A percentile compares a stretch with the other conserved stretches of the same genome.
Evolutionary conservation across 2,888 invertebrate genomes (phyloP).

Genomic region (Mayetiola destructor): DNA sequence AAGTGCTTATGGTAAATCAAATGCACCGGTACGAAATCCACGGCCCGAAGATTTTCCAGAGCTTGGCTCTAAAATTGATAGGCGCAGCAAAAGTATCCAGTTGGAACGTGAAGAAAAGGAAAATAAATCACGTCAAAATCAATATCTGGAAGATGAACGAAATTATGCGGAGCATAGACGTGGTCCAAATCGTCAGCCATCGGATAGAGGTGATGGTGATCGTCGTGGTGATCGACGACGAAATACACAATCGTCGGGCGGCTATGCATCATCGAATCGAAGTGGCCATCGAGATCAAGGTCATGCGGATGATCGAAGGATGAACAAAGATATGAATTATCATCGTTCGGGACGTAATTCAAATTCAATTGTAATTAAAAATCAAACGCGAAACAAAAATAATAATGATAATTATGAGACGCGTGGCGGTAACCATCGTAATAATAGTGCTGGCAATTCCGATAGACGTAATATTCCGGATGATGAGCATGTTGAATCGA

Average conservation of each 20-base stretch:
- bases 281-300: neutral
- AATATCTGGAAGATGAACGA: neutral
- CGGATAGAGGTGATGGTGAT: neutral
- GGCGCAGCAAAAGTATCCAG: neutral
- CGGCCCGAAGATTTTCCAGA: conserved; percentile 45
- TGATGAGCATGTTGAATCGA: conserved; percentile 17
- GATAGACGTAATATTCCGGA: conserved; percentile 7
- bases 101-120: conserved; percentile 17
- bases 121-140: conserved; percentile 10
- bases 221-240: neutral
- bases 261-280: neutral
- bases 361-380: conserved; percentile 32
- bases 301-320: neutral
- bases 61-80: conserved; percentile 27
- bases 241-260: neutral
- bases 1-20: conserved; percentile 60
- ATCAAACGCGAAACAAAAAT: conserved; percentile 19
- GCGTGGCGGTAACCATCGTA: neutral
- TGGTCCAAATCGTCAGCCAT: neutral
- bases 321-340: neutral
- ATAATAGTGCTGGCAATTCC: neutral
- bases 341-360: conserved; percentile 11
- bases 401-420: neutral
- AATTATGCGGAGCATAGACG: neutral
- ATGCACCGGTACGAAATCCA: conserved; percentile 28